phyloP scores from a whole-genome alignment of 2,888 invertebrate species.

The Lutraria lutraria region DNA sequence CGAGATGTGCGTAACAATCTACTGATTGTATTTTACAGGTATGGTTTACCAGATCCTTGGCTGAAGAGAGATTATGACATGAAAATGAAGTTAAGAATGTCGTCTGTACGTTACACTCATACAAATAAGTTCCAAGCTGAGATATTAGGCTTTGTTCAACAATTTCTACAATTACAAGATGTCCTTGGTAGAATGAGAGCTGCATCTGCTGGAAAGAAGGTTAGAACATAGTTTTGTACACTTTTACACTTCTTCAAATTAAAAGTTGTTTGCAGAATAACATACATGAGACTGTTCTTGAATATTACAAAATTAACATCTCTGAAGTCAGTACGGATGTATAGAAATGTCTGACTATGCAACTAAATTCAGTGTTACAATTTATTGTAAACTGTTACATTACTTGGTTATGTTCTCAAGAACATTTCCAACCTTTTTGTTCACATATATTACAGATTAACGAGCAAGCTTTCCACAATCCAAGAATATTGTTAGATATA shows the following conservation, averaged over 20 bases:
- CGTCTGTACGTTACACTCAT: constrained; percentile 96
- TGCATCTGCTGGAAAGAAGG: constrained; percentile 88
- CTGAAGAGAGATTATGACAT: constrained; percentile 89
- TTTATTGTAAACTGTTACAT: background rate
- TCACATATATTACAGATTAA: constrained; percentile 76
- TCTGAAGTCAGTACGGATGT: background rate
- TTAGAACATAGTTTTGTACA: constrained; percentile 60
- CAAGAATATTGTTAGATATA: constrained; percentile 89
- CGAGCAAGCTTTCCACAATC: constrained; percentile 85
- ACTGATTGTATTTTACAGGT: no score
- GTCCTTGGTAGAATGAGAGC: constrained; percentile 91
- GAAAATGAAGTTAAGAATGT: constrained; percentile 93
- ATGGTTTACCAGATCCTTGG: constrained; percentile 88
- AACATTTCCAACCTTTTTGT: background rate
- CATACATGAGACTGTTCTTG: background rate
- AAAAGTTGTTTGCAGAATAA: background rate
- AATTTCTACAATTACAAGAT: constrained; percentile 93
- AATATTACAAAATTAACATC: background rate
- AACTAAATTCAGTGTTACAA: no score
- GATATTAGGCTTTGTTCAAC: constrained; percentile 93
- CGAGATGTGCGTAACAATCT: no score
- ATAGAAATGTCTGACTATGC: background rate
- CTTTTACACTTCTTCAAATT: background rate
- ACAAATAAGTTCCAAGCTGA: constrained; percentile 97
- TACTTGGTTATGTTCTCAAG: background rate